Base-by-base conservation (phyloP, 2,888 invertebrate genomes). In the Blastobasis lacticolella region DNA sequence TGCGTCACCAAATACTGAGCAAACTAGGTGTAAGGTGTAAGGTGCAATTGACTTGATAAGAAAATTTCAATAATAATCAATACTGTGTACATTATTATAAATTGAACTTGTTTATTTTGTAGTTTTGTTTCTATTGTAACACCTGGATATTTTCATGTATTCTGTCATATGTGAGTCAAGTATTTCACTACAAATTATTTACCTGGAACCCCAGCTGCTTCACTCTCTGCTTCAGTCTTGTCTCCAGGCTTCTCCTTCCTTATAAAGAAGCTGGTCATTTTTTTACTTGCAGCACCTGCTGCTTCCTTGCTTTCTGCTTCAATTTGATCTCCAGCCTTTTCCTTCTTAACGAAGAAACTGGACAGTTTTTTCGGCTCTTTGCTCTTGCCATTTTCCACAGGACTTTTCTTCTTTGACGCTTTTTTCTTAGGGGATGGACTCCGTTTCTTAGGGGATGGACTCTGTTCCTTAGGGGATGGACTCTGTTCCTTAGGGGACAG, bases 151-250 rank as follows among this genome's bases (percentile, higher is more conserved):
- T 23, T 23, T 23, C 3, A 23, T 23, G 23, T 23, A 23, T 23
- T 23, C 23, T 23, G 23, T 3, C 23, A 23, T 23, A 23, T 23
- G 23, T 23, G 23, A 23, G 23, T 23, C 1, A 23, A 23, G 23
- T 23, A 23, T 23, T 23, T 23, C 1, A 23, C 23, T 23, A 44
- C 40, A 7, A 10, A 45, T 6, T 9, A 37, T 38, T 57, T 58
- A 81, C 81, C 81, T 57, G 70, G 54, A 38, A 75, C 73, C 47
- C 57, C 53, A 0, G 49, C 57, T n/a, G 40, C 58, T 37, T 57
- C 49, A 53, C 45, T 52, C 23, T 50, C 57, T 51, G 58, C 59
- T 5, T 57, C 56, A n/a, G 40, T 9, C 10, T 58, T 57, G 38
- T 59, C 57, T 36, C 57, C 62, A 48, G 44, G 49, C 6, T 51